A percentile compares a stretch with the other conserved stretches of the same genome.
phyloP scores from a whole-genome alignment of 2,113 vertebrate genomes.

The Nannobrachium achirus region DNA sequence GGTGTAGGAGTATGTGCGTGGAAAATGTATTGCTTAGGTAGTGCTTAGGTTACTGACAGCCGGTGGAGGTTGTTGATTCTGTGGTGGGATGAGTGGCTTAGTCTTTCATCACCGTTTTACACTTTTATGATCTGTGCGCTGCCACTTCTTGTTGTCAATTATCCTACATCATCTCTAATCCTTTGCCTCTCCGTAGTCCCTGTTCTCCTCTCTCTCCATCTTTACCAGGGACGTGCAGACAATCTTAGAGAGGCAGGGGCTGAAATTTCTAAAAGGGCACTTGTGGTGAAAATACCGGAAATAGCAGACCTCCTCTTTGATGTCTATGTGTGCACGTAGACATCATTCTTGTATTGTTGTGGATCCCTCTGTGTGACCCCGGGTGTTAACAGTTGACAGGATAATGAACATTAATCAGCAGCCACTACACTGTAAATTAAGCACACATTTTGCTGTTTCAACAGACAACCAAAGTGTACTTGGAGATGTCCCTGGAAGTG shows the following conservation, averaged over 20 bases:
- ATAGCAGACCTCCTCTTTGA: too few relatives aligned
- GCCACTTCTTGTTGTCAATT: background rate
- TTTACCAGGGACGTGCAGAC: too few relatives aligned
- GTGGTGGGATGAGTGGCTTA: too few relatives aligned
- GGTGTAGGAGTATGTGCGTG: too few relatives aligned
- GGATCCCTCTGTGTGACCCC: background rate
- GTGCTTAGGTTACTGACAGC: too few relatives aligned
- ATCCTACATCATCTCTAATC: background rate
- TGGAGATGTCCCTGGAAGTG: slow-evolving; percentile 91
- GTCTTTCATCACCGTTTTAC: too few relatives aligned
- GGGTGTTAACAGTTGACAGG: background rate
- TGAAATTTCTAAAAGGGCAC: too few relatives aligned
- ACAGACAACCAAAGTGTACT: slow-evolving; percentile 91
- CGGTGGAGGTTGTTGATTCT: too few relatives aligned
- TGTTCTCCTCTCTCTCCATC: background rate
- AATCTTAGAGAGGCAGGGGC: too few relatives aligned
- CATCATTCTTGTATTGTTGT: background rate
- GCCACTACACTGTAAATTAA: slow-evolving; percentile 13
- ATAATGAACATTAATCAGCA: background rate
- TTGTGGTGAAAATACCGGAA: too few relatives aligned
- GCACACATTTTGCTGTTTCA: slow-evolving; percentile 43
- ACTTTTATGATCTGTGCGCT: background rate
- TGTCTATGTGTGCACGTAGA: too few relatives aligned
- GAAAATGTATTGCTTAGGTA: too few relatives aligned
- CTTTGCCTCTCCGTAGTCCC: background rate